phyloP scores from a whole-genome alignment of 1,140 invertebrate species.

The Lutraria rhynchaena region DNA sequence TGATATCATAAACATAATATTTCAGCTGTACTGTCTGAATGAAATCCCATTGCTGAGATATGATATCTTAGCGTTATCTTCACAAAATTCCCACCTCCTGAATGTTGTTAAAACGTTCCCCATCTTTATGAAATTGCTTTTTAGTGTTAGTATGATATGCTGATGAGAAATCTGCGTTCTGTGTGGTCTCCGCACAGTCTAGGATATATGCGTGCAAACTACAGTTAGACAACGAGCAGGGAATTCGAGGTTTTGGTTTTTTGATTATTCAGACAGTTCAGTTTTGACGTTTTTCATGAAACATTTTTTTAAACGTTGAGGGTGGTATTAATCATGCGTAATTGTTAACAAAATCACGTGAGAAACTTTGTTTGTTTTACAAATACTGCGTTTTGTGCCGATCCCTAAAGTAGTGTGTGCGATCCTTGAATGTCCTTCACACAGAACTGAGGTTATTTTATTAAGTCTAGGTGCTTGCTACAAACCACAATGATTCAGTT shows the following conservation, averaged over 20 bases:
- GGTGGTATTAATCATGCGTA: not conserved
- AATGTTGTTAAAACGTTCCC: conserved; percentile 16
- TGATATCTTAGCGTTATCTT: conserved; percentile 32
- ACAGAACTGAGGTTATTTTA: too few species aligned
- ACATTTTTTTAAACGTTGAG: not conserved
- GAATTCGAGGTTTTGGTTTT: too few species aligned
- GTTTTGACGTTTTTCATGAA: too few species aligned
- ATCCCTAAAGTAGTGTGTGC: too few species aligned
- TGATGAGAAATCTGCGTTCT: conserved; percentile 15
- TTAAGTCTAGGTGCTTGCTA: too few species aligned
- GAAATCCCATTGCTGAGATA: conserved; percentile 2
- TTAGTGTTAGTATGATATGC: not conserved
- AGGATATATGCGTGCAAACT: not conserved
- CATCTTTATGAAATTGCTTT: conserved; percentile 38
- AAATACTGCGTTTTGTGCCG: too few species aligned
- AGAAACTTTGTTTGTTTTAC: too few species aligned
- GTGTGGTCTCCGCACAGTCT: conserved; percentile 25
- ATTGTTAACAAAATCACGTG: too few species aligned
- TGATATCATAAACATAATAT: conserved; percentile 22
- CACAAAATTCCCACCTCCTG: conserved; percentile 16
- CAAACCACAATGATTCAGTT: too few species aligned
- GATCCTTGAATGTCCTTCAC: too few species aligned
- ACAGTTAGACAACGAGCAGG: too few species aligned
- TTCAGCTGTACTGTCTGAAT: not conserved
- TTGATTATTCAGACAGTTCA: too few species aligned